Evolutionary conservation across 2,113 vertebrate species (phyloP), one percentile per base, ranked within the genome.

Genomic region (Galeopterus variegatus): DNA sequence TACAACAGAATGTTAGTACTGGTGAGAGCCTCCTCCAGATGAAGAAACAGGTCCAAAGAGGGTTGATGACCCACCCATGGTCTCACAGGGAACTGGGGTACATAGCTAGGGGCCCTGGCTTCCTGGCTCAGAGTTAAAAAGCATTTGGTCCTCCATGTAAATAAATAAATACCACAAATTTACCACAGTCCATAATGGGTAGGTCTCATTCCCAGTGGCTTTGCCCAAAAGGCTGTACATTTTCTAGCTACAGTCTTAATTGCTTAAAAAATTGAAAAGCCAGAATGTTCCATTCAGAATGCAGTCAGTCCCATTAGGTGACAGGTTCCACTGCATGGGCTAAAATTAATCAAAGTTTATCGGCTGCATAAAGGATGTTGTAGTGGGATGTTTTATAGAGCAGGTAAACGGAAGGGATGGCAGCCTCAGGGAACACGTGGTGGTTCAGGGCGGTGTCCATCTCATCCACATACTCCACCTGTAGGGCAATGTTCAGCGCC

Each of bases 391-490:
- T 98, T 95, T 98, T 98, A 98, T 99, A 99, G 48, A 99, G 98
- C 94, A 98, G 98, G 93, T 99, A 98, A 67, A 99, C 18, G 2
- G 98, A 98, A 11, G 98, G 97, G n/a, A 96, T 94, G 19, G 95
- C 98, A 3, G 98, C 99, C 83, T 99, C 99, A 0, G 99, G 99
- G 97, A 99, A 99, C 93, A 99, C 97, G 80, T 98, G 98, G 95
- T 98, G 98, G 93, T 97, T 98, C 97, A 99, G 75, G 75, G 97
- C 96, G 0, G 93, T 98, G 19, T 99, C 98, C 6, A 94, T 96
- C 94, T 97, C 98, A 64, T 98, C 99, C 98, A 98, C 97, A 0
- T 98, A 99, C 69, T 98, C 99, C 15, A 99, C 98, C 92, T 99
- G 98, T 8, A 98, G 98, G 97, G 98, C 97, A 8, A 99, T 90